Base-by-base conservation (phyloP, 2,113 vertebrate genomes). In the Pagrus major region DNA sequence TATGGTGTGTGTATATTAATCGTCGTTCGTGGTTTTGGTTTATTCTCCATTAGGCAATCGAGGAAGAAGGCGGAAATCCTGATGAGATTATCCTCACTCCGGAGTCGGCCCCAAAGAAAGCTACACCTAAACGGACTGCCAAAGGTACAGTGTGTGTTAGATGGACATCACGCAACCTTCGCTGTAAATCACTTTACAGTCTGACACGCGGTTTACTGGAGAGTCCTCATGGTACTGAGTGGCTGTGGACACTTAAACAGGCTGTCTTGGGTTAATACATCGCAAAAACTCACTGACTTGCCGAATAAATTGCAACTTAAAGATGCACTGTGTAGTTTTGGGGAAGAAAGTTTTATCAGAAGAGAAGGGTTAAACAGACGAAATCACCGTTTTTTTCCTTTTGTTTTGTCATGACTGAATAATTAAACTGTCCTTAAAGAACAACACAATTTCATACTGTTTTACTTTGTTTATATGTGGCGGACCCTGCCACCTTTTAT, bases 61-160 rank as follows among this genome's bases (percentile, higher is more conserved):
- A 98, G 75, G 97, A 99, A 18, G 98, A 99, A 86, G 97, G 97
- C 5, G 97, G 96, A 1, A 96, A 98, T 89, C 96, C 97, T 10
- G 97, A 97, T 69, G 96, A 98, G 82, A 95, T 98, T 18, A 80
- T 93, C 2, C 29, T 97, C 25, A 44, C 83, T 9, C 86, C 94
- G 1, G 97, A 98, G 39, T 85, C 90, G 21, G 25, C 84, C 0
- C 89, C 88, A 21, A 97, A 95, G 92, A 98, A 94, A 89, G 77
- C 93, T 0, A 72, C 96, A 6, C 71, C 89, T 0, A 97, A 96
- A 85, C 94, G 96, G 70, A 78, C 83, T 16, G 70, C 89, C 25
- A 98, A 95, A 97, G 98, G 98, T 99, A 94, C 76, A 20, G 1
- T n/a, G 8, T 25, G 29, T 20, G 6, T 0, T n/a, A 3, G 31